Evolutionary conservation across 2,797 vertebrate genomes (phyloP).

Genomic region (Chaenodraco wilsoni): DNA sequence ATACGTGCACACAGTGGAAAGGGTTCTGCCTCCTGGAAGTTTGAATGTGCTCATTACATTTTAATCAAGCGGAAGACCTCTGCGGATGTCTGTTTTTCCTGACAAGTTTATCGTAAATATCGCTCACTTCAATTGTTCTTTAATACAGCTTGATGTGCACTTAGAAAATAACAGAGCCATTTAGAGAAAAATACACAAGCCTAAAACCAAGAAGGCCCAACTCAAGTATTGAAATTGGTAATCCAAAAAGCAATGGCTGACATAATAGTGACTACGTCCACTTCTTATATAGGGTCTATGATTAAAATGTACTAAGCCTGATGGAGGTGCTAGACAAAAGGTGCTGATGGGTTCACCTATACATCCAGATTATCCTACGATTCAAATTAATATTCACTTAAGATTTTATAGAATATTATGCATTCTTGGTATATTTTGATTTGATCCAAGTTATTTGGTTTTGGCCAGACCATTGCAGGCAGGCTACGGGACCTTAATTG

Average conservation of each 20-base stretch:
- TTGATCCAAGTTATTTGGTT: not conserved
- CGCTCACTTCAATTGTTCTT: too few relatives aligned
- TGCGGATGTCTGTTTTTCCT: too few relatives aligned
- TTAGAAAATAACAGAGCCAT: too few relatives aligned
- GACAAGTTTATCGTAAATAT: too few relatives aligned
- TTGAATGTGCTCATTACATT: not conserved
- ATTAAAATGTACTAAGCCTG: too few relatives aligned
- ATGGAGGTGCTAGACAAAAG: not conserved
- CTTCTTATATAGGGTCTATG: too few relatives aligned
- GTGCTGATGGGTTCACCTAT: not conserved
- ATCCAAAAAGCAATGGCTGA: too few relatives aligned
- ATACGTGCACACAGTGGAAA: not conserved
- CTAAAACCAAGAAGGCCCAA: too few relatives aligned
- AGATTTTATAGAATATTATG: not conserved
- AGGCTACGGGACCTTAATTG: not conserved
- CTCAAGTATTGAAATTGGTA: too few relatives aligned
- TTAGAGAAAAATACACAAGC: too few relatives aligned
- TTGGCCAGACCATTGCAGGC: not conserved
- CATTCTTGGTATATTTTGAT: not conserved
- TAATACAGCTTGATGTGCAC: too few relatives aligned
- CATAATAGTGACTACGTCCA: too few relatives aligned
- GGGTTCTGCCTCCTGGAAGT: not conserved
- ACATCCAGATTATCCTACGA: not conserved
- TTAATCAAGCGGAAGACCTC: not conserved
- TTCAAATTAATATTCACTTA: not conserved